Percentiles rank a stretch among this genome's conserved stretches.
phyloP scores from a whole-genome alignment of 2,113 vertebrate species.

The Sprattus sprattus region DNA sequence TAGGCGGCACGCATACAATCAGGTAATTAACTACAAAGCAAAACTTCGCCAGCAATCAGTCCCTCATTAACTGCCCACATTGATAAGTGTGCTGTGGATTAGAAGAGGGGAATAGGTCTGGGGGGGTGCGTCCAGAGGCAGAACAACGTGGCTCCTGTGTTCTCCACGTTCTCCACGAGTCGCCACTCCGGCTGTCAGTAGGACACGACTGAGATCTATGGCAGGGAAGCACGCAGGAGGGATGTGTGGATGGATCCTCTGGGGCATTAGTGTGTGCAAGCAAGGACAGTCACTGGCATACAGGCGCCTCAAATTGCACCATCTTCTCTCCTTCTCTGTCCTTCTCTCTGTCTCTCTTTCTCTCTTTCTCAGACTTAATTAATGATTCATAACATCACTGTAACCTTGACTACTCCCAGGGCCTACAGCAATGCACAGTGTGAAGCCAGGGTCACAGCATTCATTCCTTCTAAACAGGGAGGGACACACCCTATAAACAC shows the following conservation, averaged over 20 bases:
- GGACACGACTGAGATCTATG: not conserved
- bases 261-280: not conserved
- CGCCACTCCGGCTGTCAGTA: not conserved
- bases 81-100: slow-evolving; percentile 3
- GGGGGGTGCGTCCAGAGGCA: not conserved
- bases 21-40: slow-evolving; percentile 67
- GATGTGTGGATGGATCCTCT: not conserved
- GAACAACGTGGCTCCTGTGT: not conserved
- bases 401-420: slow-evolving; percentile 60
- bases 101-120: not conserved
- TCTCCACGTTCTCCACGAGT: not conserved
- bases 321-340: slow-evolving; percentile 27
- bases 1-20: slow-evolving; percentile 67
- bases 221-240: not conserved
- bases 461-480: slow-evolving; percentile 58
- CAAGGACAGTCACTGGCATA: not conserved
- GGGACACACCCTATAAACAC: slow-evolving; percentile 66
- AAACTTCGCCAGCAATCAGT: slow-evolving; percentile 45
- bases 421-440: slow-evolving; percentile 42
- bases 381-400: slow-evolving; percentile 61
- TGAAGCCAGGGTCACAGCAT: slow-evolving; percentile 63
- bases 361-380: slow-evolving; percentile 48
- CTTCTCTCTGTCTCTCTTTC: slow-evolving; percentile 23
- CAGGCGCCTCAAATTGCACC: slow-evolving; percentile 33
- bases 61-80: not conserved